phyloP scores from a whole-genome alignment of 1,140 invertebrate species.

The Heliconius congener region DNA sequence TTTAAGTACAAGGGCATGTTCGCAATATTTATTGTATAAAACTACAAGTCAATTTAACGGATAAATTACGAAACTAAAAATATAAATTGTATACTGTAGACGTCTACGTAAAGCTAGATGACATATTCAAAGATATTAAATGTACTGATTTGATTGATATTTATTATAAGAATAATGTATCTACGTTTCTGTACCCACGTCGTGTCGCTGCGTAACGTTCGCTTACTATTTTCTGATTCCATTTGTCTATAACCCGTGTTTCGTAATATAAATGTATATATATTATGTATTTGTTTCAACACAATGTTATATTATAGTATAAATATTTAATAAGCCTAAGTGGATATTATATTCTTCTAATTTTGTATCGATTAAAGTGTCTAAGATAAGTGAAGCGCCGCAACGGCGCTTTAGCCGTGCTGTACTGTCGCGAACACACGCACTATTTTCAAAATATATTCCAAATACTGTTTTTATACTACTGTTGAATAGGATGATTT shows the following conservation, averaged over 20 bases:
- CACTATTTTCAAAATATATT: slow-evolving; percentile 11
- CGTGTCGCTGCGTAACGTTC: slow-evolving; percentile 29
- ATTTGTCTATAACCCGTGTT: slow-evolving; percentile 25
- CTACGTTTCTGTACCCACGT: slow-evolving; percentile 27
- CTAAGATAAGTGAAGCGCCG: slow-evolving; percentile 36
- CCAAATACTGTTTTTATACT: slow-evolving; percentile 9
- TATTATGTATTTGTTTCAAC: slow-evolving; percentile 74
- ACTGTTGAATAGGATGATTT: slow-evolving; percentile 6
- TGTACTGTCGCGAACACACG: slow-evolving; percentile 13
- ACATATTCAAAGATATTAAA: slow-evolving; percentile 20
- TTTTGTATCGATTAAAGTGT: slow-evolving; percentile 71
- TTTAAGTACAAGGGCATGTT: slow-evolving; percentile 32
- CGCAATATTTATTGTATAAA: slow-evolving; percentile 41
- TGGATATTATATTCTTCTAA: slow-evolving; percentile 81
- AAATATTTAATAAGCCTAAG: slow-evolving; percentile 78
- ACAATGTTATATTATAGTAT: slow-evolving; percentile 69
- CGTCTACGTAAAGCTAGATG: slow-evolving; percentile 16
- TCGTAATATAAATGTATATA: slow-evolving; percentile 53
- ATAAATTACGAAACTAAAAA: slow-evolving; percentile 42
- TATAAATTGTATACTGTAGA: slow-evolving; percentile 28
- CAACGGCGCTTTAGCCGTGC: slow-evolving; percentile 15
- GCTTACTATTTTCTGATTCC: slow-evolving; percentile 33
- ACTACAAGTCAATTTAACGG: slow-evolving; percentile 69
- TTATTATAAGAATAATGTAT: slow-evolving; percentile 24
- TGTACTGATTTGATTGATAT: background rate